phyloP scores from a whole-genome alignment of 2,113 vertebrate genomes.

The Corythaixoides concolor region DNA sequence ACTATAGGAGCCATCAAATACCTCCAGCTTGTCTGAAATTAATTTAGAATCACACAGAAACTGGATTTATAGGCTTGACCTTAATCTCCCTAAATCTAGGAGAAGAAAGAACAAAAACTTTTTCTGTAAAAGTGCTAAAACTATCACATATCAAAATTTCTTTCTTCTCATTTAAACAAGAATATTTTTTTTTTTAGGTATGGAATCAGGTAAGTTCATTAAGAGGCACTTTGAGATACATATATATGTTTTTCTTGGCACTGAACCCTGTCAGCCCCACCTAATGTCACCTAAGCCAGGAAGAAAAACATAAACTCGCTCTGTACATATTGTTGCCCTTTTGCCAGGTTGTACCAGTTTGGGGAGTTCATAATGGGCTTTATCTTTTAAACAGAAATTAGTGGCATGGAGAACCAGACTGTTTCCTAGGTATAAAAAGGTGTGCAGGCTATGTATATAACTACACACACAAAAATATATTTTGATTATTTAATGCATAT shows the following conservation, averaged over 20 bases:
- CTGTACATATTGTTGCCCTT: slow-evolving; percentile 4
- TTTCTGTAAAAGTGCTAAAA: background rate
- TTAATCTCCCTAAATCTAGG: background rate
- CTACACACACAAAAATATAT: background rate
- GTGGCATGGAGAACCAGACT: background rate
- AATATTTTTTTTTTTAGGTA: background rate
- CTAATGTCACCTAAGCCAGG: background rate
- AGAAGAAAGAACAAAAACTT: background rate
- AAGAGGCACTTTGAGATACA: background rate
- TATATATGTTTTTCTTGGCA: background rate
- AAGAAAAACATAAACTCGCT: slow-evolving; percentile 15
- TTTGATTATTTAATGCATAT: background rate
- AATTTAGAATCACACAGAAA: background rate
- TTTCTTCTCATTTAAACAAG: background rate
- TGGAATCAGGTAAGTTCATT: background rate
- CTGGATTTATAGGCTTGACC: background rate
- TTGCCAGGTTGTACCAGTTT: slow-evolving; percentile 3
- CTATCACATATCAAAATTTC: background rate
- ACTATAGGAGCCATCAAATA: background rate
- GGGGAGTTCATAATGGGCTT: background rate
- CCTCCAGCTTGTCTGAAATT: background rate
- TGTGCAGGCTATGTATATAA: background rate
- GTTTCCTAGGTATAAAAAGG: background rate
- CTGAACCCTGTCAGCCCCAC: background rate
- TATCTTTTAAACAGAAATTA: background rate